Evolutionary conservation across 1,140 invertebrate species (phyloP).

Genomic region (Aphaenogaster floridana): DNA sequence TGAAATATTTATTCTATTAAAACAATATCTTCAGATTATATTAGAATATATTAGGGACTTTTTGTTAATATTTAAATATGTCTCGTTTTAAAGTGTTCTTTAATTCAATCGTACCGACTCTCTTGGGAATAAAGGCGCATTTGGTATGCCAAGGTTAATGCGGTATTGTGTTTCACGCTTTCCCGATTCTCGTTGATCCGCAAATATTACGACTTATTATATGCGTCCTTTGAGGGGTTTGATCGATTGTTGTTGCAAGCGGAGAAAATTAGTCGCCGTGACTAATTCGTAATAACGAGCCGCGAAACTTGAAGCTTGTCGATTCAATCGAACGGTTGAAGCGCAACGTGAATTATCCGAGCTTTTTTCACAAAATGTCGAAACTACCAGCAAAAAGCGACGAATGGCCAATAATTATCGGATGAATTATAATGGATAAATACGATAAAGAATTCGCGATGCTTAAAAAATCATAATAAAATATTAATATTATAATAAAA

Average conservation of each 20-base stretch:
- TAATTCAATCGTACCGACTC: slow-evolving; percentile 35
- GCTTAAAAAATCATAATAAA: neutral
- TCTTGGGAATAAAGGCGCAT: slow-evolving; percentile 14
- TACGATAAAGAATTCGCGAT: neutral
- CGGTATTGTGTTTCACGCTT: slow-evolving; percentile 45
- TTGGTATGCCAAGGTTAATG: slow-evolving; percentile 35
- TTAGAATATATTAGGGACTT: neutral
- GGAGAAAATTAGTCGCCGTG: slow-evolving; percentile 24
- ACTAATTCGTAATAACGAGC: slow-evolving; percentile 42
- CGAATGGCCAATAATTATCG: neutral
- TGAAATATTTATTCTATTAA: neutral
- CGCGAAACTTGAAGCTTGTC: slow-evolving; percentile 39
- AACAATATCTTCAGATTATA: slow-evolving; percentile 8
- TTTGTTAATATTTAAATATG: neutral
- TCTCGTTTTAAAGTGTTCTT: neutral
- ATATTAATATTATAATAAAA: slow-evolving; percentile 9
- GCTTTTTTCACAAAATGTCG: slow-evolving; percentile 5
- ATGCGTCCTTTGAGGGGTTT: slow-evolving; percentile 6
- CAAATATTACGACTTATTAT: slow-evolving; percentile 44
- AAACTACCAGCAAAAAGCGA: neutral
- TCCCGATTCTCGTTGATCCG: slow-evolving; percentile 44
- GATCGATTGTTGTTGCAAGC: slow-evolving; percentile 40
- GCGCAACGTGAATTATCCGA: slow-evolving; percentile 7
- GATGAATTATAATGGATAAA: slow-evolving; percentile 9
- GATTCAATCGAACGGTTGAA: slow-evolving; percentile 25